These are phyloP conservation scores for Listronotus oregonensis DNA, from an alignment of 1,140 invertebrate species.

Conservation along the genomic window DNA sequence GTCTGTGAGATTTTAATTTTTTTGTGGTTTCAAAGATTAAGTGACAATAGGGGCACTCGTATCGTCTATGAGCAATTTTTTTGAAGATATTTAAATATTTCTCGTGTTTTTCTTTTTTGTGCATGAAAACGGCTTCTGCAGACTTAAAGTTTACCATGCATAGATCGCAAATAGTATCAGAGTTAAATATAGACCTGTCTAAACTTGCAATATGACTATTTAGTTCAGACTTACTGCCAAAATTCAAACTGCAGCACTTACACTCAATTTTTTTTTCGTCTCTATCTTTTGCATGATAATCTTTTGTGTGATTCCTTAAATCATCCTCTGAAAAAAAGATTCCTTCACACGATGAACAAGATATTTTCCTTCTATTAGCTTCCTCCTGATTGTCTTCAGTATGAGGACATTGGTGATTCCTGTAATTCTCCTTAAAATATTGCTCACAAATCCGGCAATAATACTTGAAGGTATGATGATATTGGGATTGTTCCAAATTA, in stretches of 20 bases:
- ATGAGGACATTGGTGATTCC: conserved; percentile 8
- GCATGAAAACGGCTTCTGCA: conserved; percentile 54
- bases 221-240: neutral
- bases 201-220: neutral
- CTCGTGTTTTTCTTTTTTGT: conserved; percentile 2
- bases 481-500: conserved; percentile 5
- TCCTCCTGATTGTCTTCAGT: neutral
- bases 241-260: conserved; percentile 10
- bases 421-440: conserved; percentile 1
- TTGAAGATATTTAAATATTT: conserved; percentile 4
- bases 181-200: neutral
- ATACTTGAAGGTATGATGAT: conserved; percentile 7
- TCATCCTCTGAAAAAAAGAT: conserved; percentile 13
- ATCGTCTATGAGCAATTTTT: neutral
- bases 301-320: neutral
- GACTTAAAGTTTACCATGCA: conserved; percentile 9
- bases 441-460: conserved; percentile 5
- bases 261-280: neutral
- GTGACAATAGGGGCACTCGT: conserved; percentile 14
- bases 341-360: neutral
- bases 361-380: neutral
- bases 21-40: conserved; percentile 5
- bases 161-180: neutral
- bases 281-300: neutral
- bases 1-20: conserved; percentile 1